Evolutionary conservation across 2,888 invertebrate genomes (phyloP).

Genomic region (Tinea pellionella): DNA sequence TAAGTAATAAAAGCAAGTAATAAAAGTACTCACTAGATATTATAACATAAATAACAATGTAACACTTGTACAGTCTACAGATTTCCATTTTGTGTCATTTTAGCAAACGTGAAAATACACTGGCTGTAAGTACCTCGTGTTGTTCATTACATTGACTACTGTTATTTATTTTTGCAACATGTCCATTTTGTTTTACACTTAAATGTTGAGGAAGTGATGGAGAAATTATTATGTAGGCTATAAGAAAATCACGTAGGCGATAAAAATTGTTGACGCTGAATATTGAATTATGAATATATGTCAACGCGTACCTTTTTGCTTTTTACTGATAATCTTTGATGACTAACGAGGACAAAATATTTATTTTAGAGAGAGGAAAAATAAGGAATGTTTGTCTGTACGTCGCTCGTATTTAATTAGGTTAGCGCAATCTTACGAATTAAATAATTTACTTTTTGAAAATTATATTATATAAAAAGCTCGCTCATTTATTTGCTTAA

Average conservation of each 20-base stretch:
- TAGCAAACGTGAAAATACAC: slow-evolving; percentile 22
- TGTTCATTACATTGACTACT: slow-evolving; percentile 11
- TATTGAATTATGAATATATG: slow-evolving; percentile 6
- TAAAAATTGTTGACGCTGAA: slow-evolving; percentile 4
- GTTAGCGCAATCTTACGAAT: too few relatives aligned
- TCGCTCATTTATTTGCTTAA: too few relatives aligned
- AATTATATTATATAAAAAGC: too few relatives aligned
- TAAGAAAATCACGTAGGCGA: slow-evolving; percentile 4
- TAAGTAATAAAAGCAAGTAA: neutral
- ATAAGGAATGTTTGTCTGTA: too few relatives aligned
- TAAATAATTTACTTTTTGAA: neutral
- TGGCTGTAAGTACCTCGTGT: neutral
- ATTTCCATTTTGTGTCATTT: slow-evolving; percentile 60
- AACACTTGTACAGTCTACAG: slow-evolving; percentile 30
- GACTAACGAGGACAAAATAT: neutral
- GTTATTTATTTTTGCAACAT: neutral
- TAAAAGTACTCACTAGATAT: slow-evolving; percentile 28
- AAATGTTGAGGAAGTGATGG: slow-evolving; percentile 3
- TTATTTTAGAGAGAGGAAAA: neutral
- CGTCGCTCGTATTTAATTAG: neutral
- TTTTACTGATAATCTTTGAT: slow-evolving; percentile 2
- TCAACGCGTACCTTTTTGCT: neutral
- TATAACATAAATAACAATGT: slow-evolving; percentile 34
- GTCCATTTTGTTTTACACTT: neutral
- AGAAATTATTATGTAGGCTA: slow-evolving; percentile 3